Base-by-base conservation (phyloP, 2,888 invertebrate genomes). In the Pocota personata region DNA sequence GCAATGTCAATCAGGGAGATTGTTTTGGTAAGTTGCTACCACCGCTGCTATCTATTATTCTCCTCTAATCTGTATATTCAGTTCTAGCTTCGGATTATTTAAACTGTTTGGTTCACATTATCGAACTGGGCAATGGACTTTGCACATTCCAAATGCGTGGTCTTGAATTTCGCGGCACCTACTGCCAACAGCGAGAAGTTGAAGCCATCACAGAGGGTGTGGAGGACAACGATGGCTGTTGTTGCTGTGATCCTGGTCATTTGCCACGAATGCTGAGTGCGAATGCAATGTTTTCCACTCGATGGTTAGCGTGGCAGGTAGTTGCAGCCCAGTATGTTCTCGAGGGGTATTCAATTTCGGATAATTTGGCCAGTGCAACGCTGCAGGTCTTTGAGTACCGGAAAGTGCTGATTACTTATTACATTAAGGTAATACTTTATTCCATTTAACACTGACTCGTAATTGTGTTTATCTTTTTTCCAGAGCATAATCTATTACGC, bases 111-210 rank as follows among this genome's bases (percentile, higher is more conserved):
- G 98, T 99, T 3, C 99, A 99, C 91, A 96, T 99, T 50, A 97
- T 99, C 69, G 99, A 99, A 93, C 94, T 99, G 91, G 99, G 99
- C 16, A 99, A 99, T 91, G 99, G 99, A 0, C 94, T 99, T 79
- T 98, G 99, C 10, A 99, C 99, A 0, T 99, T 99, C 93, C 99
- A 99, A 93, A 95, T 99, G 93, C 94, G 99, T 60, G 99, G 99
- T 0, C 93, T 99, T 10, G 99, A 99, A 93, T 99, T 99, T 93
- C 94, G 99, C 57, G 99, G 99, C 24, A 99, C 99, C 0, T 99
- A 99, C 92, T 99, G 99, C 91, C 99, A 99, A 92, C 99, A 99
- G 92, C 93, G 99, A 75, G 98, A 98, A 93, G 99, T 99, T 1
- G 99, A 99, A 92, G 99, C 99, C 12, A 99, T 99, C 83, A 91